Conservation (phyloP, 2,888 invertebrate genomes). For the Drosophila sordidapex region DNA sequence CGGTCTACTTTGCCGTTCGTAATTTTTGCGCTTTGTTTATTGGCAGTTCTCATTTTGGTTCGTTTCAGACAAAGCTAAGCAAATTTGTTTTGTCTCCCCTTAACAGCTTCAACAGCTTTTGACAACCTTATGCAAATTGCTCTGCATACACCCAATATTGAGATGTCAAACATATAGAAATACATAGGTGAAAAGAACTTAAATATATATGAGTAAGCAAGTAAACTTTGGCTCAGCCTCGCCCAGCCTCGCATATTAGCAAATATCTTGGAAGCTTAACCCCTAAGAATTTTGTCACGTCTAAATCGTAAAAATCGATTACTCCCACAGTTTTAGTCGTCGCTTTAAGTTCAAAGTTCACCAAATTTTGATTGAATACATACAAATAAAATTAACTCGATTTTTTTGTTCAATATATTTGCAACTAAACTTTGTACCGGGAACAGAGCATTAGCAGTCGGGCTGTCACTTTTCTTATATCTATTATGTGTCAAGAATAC, state of each 20-base stretch:
- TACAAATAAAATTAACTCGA: neutral
- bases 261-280: neutral
- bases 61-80: neutral
- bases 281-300: neutral
- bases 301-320: neutral
- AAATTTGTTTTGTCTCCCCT: neutral
- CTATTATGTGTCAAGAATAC: slow-evolving; percentile 8
- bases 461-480: neutral
- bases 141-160: slow-evolving; percentile 3
- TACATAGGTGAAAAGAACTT: neutral
- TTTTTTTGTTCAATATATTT: neutral
- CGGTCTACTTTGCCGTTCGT: neutral
- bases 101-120: neutral
- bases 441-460: neutral
- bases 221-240: neutral
- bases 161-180: neutral
- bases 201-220: neutral
- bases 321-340: neutral
- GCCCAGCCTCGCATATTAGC: neutral
- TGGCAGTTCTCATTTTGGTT: slow-evolving; percentile 9
- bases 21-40: slow-evolving; percentile 2
- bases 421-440: neutral
- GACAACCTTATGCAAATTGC: neutral
- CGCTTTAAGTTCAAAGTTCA: neutral
- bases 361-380: neutral